Conservation (phyloP, 2,888 invertebrate genomes). For the Creontiades dilutus region DNA sequence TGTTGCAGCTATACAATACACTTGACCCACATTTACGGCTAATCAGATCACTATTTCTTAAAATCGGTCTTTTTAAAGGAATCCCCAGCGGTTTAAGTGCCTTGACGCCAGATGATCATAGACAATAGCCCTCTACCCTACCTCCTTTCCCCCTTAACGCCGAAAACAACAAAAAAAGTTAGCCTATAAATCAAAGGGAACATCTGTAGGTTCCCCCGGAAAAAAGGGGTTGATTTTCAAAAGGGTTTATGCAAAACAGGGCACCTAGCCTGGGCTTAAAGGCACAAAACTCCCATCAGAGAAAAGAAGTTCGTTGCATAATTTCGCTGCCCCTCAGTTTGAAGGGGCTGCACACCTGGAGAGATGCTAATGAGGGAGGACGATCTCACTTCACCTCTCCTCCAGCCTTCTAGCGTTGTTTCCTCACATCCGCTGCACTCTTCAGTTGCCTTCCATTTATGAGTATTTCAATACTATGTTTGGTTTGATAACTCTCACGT, state of each 20-base stretch:
- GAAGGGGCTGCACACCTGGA: slow-evolving; percentile 19
- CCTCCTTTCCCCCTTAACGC: neutral
- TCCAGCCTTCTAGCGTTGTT: too few species aligned
- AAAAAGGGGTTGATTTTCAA: slow-evolving; percentile 56
- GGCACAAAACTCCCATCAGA: slow-evolving; percentile 29
- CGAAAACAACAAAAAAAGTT: slow-evolving; percentile 50
- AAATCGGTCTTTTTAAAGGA: neutral
- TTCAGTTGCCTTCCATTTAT: neutral
- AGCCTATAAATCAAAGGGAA: slow-evolving; percentile 62
- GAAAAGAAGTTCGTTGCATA: slow-evolving; percentile 56
- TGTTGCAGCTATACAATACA: too few species aligned
- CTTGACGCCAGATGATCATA: slow-evolving; percentile 33
- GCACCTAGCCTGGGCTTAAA: slow-evolving; percentile 34
- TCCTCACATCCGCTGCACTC: neutral
- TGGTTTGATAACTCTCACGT: too few species aligned
- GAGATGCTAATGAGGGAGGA: slow-evolving; percentile 49
- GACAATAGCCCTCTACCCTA: neutral
- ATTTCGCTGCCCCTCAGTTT: slow-evolving; percentile 22
- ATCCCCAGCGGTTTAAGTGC: slow-evolving; percentile 7
- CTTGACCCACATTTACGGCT: too few species aligned
- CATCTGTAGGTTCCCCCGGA: slow-evolving; percentile 44
- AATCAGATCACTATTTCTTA: neutral
- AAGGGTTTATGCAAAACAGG: slow-evolving; percentile 63
- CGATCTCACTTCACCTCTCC: neutral
- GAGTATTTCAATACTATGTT: neutral